Base-by-base conservation (phyloP, 92 coral and sea anemone genomes). In the Bergia puertoricense region DNA sequence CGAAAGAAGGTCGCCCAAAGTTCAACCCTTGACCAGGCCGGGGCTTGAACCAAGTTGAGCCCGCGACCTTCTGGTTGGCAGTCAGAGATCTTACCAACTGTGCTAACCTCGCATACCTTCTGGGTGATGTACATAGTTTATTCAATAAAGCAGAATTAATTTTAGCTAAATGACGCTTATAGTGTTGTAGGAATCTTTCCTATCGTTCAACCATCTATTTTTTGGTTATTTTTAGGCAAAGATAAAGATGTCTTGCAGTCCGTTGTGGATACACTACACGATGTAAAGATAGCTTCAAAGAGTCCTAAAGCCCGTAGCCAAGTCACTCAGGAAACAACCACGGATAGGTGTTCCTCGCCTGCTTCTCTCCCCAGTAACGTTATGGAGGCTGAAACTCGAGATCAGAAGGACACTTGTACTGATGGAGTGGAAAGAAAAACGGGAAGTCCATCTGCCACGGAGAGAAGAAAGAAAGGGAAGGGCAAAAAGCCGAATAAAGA, bases 161-260 rank as follows among this genome's bases (percentile, higher is more conserved):
- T 16, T 62, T 62, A 10, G n/a, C 8, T 14, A 62, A 62, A 20
- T 62, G 6, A 54, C 59, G 59, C 59, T 54, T 54, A 13, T 54
- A 6, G 7, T 13, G 50, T 82, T 65, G 48, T 38, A 37, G 46
- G 38, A 8, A 42, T 23, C n/a, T 44, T 13, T 37, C 41, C 16
- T 18, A 23, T n/a, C 13, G 79, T 16, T 13, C 45, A 39, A 74
- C 8, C 45, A 74, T 15, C 16, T 84, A 14, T 0, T 80, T 56
- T 83, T 3, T 1, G 6, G 20, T 82, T 22, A n/a, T 67, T 22
- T 5, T 16, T 68, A 84, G 87, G 87, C 51, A 84, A 36, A 42
- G 75, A 69, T 37, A 79, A 84, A 46, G 79, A 84, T 48, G 87
- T 71, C n/a, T 71, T 84, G 22, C 87, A 84, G 48, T 72, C 77